Base-by-base conservation (phyloP, 2,113 vertebrate species). In the Tympanuchus pallidicinctus region DNA sequence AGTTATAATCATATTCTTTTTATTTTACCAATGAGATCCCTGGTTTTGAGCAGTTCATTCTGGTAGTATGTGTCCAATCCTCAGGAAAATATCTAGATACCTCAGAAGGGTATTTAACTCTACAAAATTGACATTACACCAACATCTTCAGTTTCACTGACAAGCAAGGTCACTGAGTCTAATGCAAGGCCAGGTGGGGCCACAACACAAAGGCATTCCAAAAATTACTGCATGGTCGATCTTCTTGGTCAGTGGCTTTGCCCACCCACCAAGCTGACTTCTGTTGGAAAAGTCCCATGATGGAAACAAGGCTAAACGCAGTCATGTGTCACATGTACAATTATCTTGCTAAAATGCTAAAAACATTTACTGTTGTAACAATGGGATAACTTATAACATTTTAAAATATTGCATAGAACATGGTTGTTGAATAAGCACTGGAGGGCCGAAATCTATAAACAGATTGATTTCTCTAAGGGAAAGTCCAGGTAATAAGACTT, bases 311-410 rank as follows among this genome's bases (percentile, higher is more conserved):
- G 0, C 16, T 40, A 67, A 67, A 32, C 20, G 30, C 11, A 16
- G 7, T 5, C 11, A 0, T 1, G 5, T 57, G 11, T 16, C 43
- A 57, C 32, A 10, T n/a, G 45, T 30, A 5, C 54, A n/a, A 32
- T 52, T 25, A 47, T 13, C 18, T 54, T 45, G 30, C 20, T 32
- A 18, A 63, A 69, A 36, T 65, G 63, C 18, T 21, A 48, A 32
- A 28, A 40, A 42, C 17, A 13, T 50, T 86, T 57, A 27, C 27
- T 81, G 20, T 19, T 61, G 34, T 28, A 65, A 61, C 3, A 52
- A 11, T 82, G 47, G 56, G 48, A 71, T 56, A 16, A 87, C n/a
- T 70, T 63, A 32, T 27, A 61, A 30, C 28, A 72, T 42, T 16
- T 69, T 18, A 7, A 20, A 27, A 25, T 57, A 38, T 43, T 32